These are phyloP conservation scores for Lithophane leautieri DNA, from an alignment of 2,888 invertebrate genomes.

Conservation along the genomic window DNA sequence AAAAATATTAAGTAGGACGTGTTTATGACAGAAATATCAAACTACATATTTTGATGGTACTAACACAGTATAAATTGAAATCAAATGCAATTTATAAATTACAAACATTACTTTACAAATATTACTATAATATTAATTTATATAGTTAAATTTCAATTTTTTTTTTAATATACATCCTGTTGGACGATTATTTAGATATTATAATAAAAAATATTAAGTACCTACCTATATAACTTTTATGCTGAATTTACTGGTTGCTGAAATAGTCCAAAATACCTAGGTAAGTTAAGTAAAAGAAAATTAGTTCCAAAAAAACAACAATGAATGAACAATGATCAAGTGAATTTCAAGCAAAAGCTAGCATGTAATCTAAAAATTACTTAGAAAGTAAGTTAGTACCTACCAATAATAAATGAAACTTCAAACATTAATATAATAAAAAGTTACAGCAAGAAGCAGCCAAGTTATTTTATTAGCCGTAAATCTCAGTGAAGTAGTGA, in stretches of 20 bases:
- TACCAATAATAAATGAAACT: conserved; percentile 52
- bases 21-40: background rate
- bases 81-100: too few relatives aligned
- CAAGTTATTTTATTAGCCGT: conserved; percentile 66
- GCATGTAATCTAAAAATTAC: background rate
- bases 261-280: too few relatives aligned
- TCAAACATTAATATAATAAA: conserved; percentile 57
- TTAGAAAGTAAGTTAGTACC: conserved; percentile 17
- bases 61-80: background rate
- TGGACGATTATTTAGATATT: too few relatives aligned
- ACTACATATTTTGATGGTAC: background rate
- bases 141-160: too few relatives aligned
- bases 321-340: background rate
- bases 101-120: too few relatives aligned
- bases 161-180: background rate
- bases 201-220: background rate
- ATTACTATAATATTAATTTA: too few relatives aligned
- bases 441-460: conserved; percentile 48
- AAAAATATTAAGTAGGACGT: background rate
- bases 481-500: conserved; percentile 63
- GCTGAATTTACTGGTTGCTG: background rate
- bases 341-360: background rate
- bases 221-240: background rate
- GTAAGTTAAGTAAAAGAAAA: too few relatives aligned
- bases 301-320: background rate